Conservation (phyloP, 2,888 invertebrate species). For the Orchestes rusci region DNA sequence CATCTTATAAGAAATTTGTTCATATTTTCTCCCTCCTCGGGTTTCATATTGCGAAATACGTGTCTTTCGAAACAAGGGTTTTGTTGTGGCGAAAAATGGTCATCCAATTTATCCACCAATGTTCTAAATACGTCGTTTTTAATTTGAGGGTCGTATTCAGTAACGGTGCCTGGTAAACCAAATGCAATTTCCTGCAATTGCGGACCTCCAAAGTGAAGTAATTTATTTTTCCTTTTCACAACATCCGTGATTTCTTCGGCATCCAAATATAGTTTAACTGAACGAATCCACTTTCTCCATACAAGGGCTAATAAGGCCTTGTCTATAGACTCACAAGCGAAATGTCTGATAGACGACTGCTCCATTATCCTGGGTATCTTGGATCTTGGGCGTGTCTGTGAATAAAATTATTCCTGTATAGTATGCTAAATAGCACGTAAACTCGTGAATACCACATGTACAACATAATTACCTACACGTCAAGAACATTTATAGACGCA, state of each 20-base stretch:
- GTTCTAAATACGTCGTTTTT: slow-evolving; percentile 25
- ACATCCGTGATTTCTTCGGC: slow-evolving; percentile 26
- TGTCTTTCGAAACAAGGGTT: slow-evolving; percentile 32
- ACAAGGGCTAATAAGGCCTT: slow-evolving; percentile 10
- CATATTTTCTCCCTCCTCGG: slow-evolving; percentile 30
- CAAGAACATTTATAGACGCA: too few species aligned
- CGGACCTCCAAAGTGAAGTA: slow-evolving; percentile 27
- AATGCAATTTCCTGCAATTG: slow-evolving; percentile 28
- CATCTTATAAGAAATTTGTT: slow-evolving; percentile 29
- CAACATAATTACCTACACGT: too few species aligned
- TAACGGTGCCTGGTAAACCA: slow-evolving; percentile 26
- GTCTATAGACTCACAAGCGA: slow-evolving; percentile 4
- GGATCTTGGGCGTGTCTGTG: slow-evolving; percentile 2
- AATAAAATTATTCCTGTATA: too few species aligned
- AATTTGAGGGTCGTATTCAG: slow-evolving; percentile 6
- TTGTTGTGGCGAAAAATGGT: slow-evolving; percentile 29
- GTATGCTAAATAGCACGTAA: too few species aligned
- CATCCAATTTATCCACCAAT: slow-evolving; percentile 23
- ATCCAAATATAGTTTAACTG: slow-evolving; percentile 24
- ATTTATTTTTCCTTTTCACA: slow-evolving; percentile 23
- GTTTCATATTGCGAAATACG: slow-evolving; percentile 27
- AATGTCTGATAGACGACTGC: slow-evolving; percentile 6
- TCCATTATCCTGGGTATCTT: not conserved
- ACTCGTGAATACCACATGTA: too few species aligned
- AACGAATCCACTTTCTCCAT: slow-evolving; percentile 28